A percentile compares a stretch with the other conserved stretches of the same genome.
Evolutionary conservation across 1,140 invertebrate species (phyloP).

Genomic region (Eumaeus atala): DNA sequence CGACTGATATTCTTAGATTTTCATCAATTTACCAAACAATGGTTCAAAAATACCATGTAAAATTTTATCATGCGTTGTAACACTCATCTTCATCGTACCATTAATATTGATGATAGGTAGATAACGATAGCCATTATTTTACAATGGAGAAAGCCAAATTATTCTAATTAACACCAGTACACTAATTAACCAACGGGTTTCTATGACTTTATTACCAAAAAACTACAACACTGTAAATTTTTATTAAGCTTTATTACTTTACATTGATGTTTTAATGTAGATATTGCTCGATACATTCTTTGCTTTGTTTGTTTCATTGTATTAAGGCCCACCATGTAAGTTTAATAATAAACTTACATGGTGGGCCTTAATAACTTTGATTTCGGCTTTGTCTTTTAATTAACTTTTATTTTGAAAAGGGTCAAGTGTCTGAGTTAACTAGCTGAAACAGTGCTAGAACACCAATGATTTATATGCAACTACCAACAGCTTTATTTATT

Average conservation of each 20-base stretch:
- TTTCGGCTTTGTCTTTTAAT: too few relatives aligned
- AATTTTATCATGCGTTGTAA: not conserved
- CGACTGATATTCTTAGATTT: too few relatives aligned
- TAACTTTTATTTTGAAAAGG: too few relatives aligned
- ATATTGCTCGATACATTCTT: not conserved
- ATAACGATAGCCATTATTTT: not conserved
- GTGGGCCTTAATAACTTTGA: too few relatives aligned
- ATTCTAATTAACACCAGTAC: conserved; percentile 24
- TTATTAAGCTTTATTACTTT: conserved; percentile 26
- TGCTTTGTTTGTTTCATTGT: not conserved
- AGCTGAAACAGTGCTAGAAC: too few relatives aligned
- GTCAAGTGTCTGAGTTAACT: too few relatives aligned
- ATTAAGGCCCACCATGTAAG: too few relatives aligned
- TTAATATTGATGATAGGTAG: conserved; percentile 1
- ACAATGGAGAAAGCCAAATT: conserved; percentile 1
- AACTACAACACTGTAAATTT: conserved; percentile 22
- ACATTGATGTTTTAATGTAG: conserved; percentile 6
- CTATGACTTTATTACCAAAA: conserved; percentile 24
- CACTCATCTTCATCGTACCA: not conserved
- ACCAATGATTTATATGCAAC: too few relatives aligned
- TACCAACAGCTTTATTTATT: too few relatives aligned
- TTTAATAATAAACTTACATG: too few relatives aligned
- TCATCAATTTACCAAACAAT: not conserved
- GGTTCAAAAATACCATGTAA: not conserved
- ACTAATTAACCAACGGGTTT: conserved; percentile 28